Evolutionary conservation across 2,113 vertebrate genomes (phyloP), one percentile per base, ranked within the genome.

Genomic region (Engystomops pustulosus): DNA sequence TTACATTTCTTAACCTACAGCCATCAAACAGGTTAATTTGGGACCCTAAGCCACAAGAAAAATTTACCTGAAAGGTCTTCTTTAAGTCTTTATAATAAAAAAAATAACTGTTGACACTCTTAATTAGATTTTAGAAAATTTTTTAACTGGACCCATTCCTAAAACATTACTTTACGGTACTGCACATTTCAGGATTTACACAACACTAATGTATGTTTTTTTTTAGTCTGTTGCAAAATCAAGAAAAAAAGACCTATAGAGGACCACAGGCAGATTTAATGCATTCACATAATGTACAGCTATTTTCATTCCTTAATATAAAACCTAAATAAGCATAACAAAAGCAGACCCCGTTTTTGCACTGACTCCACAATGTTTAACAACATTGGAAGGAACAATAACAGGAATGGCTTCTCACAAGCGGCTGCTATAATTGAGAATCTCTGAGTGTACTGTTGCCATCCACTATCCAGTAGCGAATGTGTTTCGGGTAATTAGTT

Each of bases 401-500:
- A 58, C 75, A 60, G 34, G 75, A 78, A 78, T 78, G 55, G 49
- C 49, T 38, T 77, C 76, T 62, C 58, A 47, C 41, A 32, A 58
- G 77, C 38, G 77, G 58, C 58, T 58, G 58, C 6, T 45, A 79
- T 65, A 79, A 79, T 79, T 67, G 55, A 79, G 77, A 67, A 79
- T 32, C 15, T 27, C 58, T 30, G 77, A 79, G 23, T 79, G 77
- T 79, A 79, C 77, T 79, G 58, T 47, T 67, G 55, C 58, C 38
- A 67, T 79, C 58, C 41, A 65, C 55, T 79, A 65, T 79, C 77
- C 77, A 47, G 55, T 67, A 47, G 77, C 38, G 41, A 79, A 79
- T 45, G 58, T 79, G 77, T 65, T 62, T 41, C 77, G 15, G 58
- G 77, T 79, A 79, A 79, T 79, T 79, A 79, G 77, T 79, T 79